Percentiles rank a stretch among this genome's conserved stretches.
phyloP scores from a whole-genome alignment of 2,888 invertebrate species.

The Lasioglossum villosulum region DNA sequence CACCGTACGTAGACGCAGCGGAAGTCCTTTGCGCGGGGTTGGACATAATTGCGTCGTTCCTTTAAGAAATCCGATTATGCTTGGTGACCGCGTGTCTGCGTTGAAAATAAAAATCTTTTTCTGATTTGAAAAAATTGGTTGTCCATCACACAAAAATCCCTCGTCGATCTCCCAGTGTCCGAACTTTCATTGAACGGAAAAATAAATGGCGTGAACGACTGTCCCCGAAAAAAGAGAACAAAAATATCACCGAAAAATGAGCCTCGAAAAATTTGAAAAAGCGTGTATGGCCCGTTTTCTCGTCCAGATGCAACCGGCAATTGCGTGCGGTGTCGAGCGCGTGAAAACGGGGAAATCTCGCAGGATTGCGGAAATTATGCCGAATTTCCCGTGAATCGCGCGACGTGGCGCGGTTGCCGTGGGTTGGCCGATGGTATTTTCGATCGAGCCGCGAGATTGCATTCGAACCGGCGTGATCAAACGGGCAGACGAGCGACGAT shows the following conservation, averaged over 20 bases:
- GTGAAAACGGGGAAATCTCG: not conserved
- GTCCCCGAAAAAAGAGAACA: too few relatives aligned
- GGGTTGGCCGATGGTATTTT: not conserved
- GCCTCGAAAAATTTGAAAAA: not conserved
- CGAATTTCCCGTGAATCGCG: not conserved
- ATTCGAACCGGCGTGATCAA: conserved; percentile 10
- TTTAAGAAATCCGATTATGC: not conserved
- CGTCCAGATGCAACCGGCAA: too few relatives aligned
- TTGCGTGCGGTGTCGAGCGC: not conserved
- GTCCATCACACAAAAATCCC: too few relatives aligned
- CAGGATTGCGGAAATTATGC: not conserved
- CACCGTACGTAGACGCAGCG: not conserved
- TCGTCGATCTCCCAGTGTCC: too few relatives aligned
- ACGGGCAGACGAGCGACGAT: conserved; percentile 16
- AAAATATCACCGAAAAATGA: not conserved
- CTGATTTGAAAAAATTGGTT: too few relatives aligned
- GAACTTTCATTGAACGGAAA: not conserved
- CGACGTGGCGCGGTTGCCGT: not conserved
- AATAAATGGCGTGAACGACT: not conserved
- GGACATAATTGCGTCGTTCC: too few relatives aligned
- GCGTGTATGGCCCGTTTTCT: not conserved
- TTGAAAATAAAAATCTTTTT: too few relatives aligned
- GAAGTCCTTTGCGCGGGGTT: not conserved
- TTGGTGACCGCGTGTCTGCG: too few relatives aligned
- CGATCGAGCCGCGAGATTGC: conserved; percentile 11